phyloP scores from a whole-genome alignment of 2,888 invertebrate species.

The Drepanosiphum platanoidis region DNA sequence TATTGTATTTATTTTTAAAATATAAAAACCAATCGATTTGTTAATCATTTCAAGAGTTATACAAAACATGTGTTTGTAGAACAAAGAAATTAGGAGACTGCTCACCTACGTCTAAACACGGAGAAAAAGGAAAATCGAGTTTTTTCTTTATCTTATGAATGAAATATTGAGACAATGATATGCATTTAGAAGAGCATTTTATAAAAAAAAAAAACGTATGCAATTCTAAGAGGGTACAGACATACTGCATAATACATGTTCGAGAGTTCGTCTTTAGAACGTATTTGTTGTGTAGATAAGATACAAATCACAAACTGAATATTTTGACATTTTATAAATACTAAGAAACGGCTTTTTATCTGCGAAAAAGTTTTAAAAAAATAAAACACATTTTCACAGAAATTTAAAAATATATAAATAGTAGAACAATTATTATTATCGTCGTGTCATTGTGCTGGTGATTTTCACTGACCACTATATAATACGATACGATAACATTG shows the following conservation, averaged over 20 bases:
- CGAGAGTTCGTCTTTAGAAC: not conserved
- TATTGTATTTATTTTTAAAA: not conserved
- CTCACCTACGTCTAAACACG: not conserved
- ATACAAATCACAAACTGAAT: not conserved
- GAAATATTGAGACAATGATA: no score
- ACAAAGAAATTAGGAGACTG: not conserved
- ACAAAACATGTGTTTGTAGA: no score
- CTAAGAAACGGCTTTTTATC: not conserved
- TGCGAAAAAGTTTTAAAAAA: not conserved
- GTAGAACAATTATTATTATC: not conserved
- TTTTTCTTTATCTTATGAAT: no score
- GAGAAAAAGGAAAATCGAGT: not conserved
- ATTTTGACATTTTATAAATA: not conserved
- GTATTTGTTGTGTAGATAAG: not conserved
- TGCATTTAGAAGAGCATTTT: no score
- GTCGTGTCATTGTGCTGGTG: conserved; percentile 11
- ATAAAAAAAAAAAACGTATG: not conserved
- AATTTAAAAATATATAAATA: not conserved
- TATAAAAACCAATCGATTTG: not conserved
- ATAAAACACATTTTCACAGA: not conserved
- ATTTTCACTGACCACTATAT: conserved; percentile 16
- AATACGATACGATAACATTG: not conserved
- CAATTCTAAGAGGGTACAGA: not conserved
- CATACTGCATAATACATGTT: not conserved
- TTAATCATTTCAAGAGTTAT: not conserved